Evolutionary conservation across 2,797 vertebrate species (phyloP).

Genomic region (Platalea minor): DNA sequence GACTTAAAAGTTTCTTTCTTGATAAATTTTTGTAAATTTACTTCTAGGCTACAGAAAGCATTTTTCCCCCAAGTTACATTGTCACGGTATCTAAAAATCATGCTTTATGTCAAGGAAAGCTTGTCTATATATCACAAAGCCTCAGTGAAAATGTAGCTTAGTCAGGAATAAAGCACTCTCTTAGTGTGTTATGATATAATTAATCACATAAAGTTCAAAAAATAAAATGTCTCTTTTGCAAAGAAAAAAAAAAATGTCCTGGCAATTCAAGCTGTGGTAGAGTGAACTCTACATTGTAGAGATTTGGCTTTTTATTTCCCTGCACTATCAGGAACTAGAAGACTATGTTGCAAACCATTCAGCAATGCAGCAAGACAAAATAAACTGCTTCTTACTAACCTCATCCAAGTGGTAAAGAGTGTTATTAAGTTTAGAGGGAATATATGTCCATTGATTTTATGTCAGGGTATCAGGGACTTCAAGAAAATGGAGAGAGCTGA

Average conservation of each 20-base stretch:
- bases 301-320: background rate
- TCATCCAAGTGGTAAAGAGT: background rate
- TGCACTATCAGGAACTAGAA: background rate
- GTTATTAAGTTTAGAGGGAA: background rate
- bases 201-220: slow-evolving; percentile 45
- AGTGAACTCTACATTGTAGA: background rate
- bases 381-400: background rate
- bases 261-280: background rate
- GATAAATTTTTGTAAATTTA: slow-evolving; percentile 30
- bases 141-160: slow-evolving; percentile 36
- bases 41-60: background rate
- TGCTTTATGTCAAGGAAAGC: slow-evolving; percentile 9
- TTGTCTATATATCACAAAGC: slow-evolving; percentile 40
- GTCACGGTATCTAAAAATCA: slow-evolving; percentile 40
- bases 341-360: background rate
- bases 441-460: background rate
- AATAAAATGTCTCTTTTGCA: background rate
- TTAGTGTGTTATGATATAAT: slow-evolving; percentile 37
- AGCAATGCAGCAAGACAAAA: background rate
- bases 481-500: background rate
- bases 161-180: slow-evolving; percentile 1
- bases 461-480: background rate
- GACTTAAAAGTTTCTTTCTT: slow-evolving; percentile 18
- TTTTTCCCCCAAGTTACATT: background rate
- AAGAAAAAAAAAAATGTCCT: background rate